Base-by-base conservation (phyloP, 2,797 vertebrate species). In the Enteromius thamalakanensis region DNA sequence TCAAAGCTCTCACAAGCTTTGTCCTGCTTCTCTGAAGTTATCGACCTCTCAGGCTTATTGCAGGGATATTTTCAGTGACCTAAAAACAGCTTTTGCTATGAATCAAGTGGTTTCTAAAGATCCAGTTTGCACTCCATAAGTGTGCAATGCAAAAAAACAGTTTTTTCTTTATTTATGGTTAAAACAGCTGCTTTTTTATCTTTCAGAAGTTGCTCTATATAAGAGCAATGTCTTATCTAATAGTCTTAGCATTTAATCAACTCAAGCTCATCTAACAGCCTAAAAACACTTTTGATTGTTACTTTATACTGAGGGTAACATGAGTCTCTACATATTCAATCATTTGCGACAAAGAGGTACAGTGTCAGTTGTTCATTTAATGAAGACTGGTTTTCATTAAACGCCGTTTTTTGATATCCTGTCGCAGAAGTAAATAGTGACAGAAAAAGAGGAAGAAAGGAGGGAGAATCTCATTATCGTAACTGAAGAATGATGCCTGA, bases 101-200 rank as follows among this genome's bases (percentile, higher is more conserved):
- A 93, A 92, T 93, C 92, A 91, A 91, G 88, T 88, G 89, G 83
- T 93, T 94, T 92, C 92, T 87, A 88, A 93, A 90, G 88, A 84
- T 90, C 89, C 88, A 91, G 90, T 94, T 92, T 90, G 90, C 92
- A 90, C 92, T 90, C 90, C 90, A 89, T 93, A 91, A 93, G 88
- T 90, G 89, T 89, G 89, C 90, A 89, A 88, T 91, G 88, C 90
- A 91, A 70, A 88, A 88, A n/a, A n/a, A n/a, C n/a, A n/a, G n/a
- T 26, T 26, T 89, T 92, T 80, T 71, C 19, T 47, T 81, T 29
- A 14, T 64, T 49, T 72, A 34, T 47, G 42, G 79, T 72, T 81
- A 62, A 72, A 81, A 15, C 32, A 40, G 21, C 26, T 51, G 8
- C 42, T 49, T n/a, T 34, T n/a, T 34, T n/a, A 21, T n/a, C 23